Conservation (phyloP, 2,113 vertebrate genomes). For the Pomatorhinus ruficollis region DNA sequence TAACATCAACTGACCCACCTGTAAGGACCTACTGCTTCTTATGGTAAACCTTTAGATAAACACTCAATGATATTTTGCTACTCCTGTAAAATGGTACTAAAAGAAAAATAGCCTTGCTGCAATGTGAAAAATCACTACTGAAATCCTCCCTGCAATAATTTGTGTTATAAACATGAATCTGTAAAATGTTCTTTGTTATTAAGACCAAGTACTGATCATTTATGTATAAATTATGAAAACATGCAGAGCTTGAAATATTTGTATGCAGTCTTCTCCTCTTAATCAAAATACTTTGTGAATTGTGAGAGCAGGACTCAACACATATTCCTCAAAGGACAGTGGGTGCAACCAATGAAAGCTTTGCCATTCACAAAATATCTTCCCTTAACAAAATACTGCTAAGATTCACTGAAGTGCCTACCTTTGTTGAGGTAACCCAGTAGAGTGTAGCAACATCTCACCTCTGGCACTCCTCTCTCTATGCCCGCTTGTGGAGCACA, state of each 20-base stretch:
- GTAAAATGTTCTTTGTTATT: background rate
- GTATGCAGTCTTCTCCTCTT: background rate
- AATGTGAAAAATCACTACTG: background rate
- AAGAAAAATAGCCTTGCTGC: background rate
- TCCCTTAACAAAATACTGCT: background rate
- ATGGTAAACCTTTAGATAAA: background rate
- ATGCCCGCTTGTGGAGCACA: background rate
- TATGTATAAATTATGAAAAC: background rate
- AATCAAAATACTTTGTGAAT: background rate
- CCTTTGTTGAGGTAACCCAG: background rate
- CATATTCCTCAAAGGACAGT: fast-evolving
- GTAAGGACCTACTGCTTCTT: background rate
- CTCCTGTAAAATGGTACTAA: background rate
- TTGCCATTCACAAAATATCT: background rate
- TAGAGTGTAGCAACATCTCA: fast-evolving
- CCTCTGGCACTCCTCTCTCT: background rate
- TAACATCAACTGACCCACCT: background rate
- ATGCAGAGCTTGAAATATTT: background rate
- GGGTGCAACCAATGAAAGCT: background rate
- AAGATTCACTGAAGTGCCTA: background rate
- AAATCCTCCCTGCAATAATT: background rate
- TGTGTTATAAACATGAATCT: background rate
- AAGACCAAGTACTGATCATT: background rate
- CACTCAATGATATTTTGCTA: background rate
- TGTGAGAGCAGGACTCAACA: background rate